Base-by-base conservation (phyloP, 2,888 invertebrate genomes). In the Nemotelus pantherinus region DNA sequence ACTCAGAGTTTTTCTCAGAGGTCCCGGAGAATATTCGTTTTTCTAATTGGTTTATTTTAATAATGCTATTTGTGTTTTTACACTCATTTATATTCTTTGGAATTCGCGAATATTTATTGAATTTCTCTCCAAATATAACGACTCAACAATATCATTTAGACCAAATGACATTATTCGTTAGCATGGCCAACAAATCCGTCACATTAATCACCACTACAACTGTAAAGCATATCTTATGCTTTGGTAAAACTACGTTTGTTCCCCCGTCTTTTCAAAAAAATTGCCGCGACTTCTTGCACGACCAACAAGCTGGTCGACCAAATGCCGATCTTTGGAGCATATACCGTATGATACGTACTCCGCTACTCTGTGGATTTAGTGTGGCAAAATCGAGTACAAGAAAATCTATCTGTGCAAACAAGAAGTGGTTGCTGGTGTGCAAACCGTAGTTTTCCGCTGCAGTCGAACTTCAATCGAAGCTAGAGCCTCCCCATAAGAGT, bases 201-300 rank as follows among this genome's bases (percentile, higher is more conserved):
- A 39, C 53, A 53, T 2, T 53, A 55, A 55, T 47, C 70, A 53
- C 10, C 7, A n/a, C 70, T 41, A 43, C 70, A 39, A 70, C 47
- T 70, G 70, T 70, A 53, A 39, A 2, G n/a, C 25, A 39, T 53
- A 70, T 10, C 67, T 41, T 39, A 41, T 50, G 53, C 47, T 55
- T 43, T 47, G 41, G 43, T 53, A 55, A 9, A 70, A 70, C 55
- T 70, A 41, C 55, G 41, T 6, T 55, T 53, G 53, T 63, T 74
- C 74, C 74, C 74, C 74, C 74, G 48, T 60, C 74, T 47, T 60
- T 50, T 74, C 5, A 63, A 48, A 25, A 25, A 25, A 60, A 74
- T 60, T 41, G 48, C 47, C 74, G 50, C 50, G 63, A 74, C 60
- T 74, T 74, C 60, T 74, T 74, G 74, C 60, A 74, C 74, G 60